These are phyloP conservation scores for Mixornis gularis DNA, from an alignment of 2,113 vertebrate species.

Conservation along the genomic window DNA sequence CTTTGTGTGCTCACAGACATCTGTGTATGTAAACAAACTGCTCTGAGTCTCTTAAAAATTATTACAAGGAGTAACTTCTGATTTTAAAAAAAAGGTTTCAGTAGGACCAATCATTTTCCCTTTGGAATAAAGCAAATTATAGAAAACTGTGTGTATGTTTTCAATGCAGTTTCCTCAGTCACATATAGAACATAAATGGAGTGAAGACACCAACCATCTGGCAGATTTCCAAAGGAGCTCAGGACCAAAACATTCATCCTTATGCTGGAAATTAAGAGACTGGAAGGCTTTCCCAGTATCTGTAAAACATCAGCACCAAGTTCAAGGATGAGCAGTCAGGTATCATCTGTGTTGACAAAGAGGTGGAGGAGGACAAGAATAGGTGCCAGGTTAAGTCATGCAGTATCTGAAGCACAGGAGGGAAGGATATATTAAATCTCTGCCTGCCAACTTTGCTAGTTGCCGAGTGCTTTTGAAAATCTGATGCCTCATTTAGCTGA, in stretches of 20 bases:
- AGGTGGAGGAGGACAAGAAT: neutral
- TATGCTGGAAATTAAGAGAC: neutral
- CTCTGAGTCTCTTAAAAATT: neutral
- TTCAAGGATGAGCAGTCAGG: neutral
- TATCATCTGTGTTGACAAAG: neutral
- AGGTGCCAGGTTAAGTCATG: neutral
- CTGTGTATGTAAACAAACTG: neutral
- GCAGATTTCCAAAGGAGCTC: neutral
- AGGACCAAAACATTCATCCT: neutral
- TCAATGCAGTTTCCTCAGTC: neutral
- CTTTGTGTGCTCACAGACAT: neutral
- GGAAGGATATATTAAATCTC: neutral
- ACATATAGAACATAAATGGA: neutral
- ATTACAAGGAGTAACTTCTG: neutral
- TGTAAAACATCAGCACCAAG: neutral
- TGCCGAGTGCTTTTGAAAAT: conserved; percentile 20
- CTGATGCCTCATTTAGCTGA: conserved; percentile 38
- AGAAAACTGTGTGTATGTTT: neutral
- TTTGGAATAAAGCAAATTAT: neutral
- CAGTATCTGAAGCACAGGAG: neutral
- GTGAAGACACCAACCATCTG: neutral
- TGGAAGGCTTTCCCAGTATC: neutral
- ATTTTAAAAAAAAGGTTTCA: neutral
- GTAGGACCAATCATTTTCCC: neutral
- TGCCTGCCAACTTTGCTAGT: neutral